A percentile compares a stretch with the other conserved stretches of the same genome.
These are phyloP conservation scores for Osmerus eperlanus DNA, from an alignment of 2,113 vertebrate species.

Conservation along the genomic window DNA sequence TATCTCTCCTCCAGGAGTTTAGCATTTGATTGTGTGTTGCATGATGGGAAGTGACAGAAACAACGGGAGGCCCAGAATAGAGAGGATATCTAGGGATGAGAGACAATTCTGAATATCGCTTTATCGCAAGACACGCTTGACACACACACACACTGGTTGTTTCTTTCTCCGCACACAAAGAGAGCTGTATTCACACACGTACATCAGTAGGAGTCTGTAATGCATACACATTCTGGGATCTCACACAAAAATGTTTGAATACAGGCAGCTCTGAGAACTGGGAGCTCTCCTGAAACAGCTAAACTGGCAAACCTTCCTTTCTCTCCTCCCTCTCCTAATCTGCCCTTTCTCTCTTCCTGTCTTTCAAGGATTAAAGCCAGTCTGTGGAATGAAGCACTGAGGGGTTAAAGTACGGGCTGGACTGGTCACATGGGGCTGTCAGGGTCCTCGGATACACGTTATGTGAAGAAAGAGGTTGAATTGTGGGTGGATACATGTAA, in stretches of 20 bases:
- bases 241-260: background rate
- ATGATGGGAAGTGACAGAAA: conserved; percentile 5
- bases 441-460: background rate
- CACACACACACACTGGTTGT: background rate
- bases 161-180: background rate
- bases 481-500: background rate
- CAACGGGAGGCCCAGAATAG: background rate
- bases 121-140: background rate
- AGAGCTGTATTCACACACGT: background rate
- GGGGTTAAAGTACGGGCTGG: background rate
- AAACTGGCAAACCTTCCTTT: too few species aligned
- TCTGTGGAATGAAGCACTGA: background rate
- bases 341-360: background rate
- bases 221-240: background rate
- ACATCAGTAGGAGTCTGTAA: background rate
- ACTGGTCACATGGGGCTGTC: background rate
- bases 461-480: background rate
- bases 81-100: background rate
- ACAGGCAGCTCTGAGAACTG: too few species aligned
- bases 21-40: conserved; percentile 2
- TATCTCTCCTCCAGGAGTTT: background rate
- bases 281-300: too few species aligned
- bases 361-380: background rate
- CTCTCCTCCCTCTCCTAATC: background rate
- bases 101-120: background rate